Evolutionary conservation across 2,888 invertebrate species (phyloP).

Genomic region (Cheilosia grossa): DNA sequence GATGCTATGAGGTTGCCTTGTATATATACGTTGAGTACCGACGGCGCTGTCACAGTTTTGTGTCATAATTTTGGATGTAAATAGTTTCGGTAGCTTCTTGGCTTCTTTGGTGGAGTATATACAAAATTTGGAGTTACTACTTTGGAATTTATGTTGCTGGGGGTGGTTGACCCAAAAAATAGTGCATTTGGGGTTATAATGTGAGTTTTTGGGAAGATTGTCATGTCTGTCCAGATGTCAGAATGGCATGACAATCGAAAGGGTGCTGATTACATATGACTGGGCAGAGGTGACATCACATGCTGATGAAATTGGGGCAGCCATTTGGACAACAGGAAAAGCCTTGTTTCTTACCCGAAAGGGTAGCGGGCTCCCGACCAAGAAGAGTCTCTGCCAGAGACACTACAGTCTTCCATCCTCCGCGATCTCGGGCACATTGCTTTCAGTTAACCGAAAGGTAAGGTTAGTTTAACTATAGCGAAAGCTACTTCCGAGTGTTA

Average conservation of each 20-base stretch:
- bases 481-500: too few species aligned
- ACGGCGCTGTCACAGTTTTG: conserved; percentile 26
- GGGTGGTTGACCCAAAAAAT: conserved; percentile 45
- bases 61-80: conserved; percentile 46
- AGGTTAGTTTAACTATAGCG: too few species aligned
- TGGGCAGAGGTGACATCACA: too few species aligned
- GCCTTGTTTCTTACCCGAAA: too few species aligned
- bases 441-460: too few species aligned
- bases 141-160: not conserved
- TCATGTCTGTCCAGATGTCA: not conserved
- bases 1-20: conserved; percentile 18
- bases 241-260: not conserved
- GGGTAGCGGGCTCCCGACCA: too few species aligned
- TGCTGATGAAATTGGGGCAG: too few species aligned
- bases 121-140: not conserved
- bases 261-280: too few species aligned
- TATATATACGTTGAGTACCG: not conserved
- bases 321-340: too few species aligned
- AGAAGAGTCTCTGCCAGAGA: too few species aligned
- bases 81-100: conserved; percentile 6
- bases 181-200: not conserved
- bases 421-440: too few species aligned
- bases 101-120: not conserved
- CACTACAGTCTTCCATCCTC: too few species aligned
- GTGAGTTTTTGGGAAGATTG: not conserved